Base-by-base conservation (phyloP, 2,113 vertebrate species). In the Thryonomys swinderianus region DNA sequence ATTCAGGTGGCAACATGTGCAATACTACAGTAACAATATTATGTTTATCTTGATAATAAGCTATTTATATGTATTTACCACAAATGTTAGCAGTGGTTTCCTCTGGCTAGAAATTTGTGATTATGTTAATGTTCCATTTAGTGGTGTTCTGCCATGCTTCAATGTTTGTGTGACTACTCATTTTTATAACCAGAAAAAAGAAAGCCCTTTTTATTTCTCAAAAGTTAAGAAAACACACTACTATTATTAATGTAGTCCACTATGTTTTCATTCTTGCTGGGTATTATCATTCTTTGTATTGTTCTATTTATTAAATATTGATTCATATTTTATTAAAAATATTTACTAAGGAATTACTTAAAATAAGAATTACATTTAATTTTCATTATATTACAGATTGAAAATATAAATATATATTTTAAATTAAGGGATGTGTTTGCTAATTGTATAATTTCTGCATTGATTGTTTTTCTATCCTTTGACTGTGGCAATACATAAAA, bases 221-320 rank as follows among this genome's bases (percentile, higher is more conserved):
- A 73, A 96, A 87, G 85, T n/a, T 55, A 55, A 85, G 86, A 90
- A 67, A 90, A 74, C 10, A 93, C 1, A 25, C 10, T 71, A 57
- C 34, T 34, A 66, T 42, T 20, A 34, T 13, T 40, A 61, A 30
- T 1, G 11, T 20, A 55, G 45, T 92, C 78, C 13, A 37, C 17
- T 30, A 59, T 7, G 71, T 57, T 79, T 21, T 90, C 55, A 87
- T 67, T 93, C 27, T 79, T 18, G 6, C 16, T 66, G 23, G 37
- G 7, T 59, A 73, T 69, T 18, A 32, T 34, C 51, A 45, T 73
- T 92, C 37, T 51, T 71, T n/a, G 53, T 18, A 48, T 34, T 66
- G 62, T 80, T 79, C 51, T 12, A 62, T 48, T 83, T 84, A 84
- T 53, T 66, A 73, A 17, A 34, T 42, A 73, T 48, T 80, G 32